A percentile compares a stretch with the other conserved stretches of the same genome.
Conservation (phyloP, 2,113 vertebrate genomes). For the Merops nubicus region DNA sequence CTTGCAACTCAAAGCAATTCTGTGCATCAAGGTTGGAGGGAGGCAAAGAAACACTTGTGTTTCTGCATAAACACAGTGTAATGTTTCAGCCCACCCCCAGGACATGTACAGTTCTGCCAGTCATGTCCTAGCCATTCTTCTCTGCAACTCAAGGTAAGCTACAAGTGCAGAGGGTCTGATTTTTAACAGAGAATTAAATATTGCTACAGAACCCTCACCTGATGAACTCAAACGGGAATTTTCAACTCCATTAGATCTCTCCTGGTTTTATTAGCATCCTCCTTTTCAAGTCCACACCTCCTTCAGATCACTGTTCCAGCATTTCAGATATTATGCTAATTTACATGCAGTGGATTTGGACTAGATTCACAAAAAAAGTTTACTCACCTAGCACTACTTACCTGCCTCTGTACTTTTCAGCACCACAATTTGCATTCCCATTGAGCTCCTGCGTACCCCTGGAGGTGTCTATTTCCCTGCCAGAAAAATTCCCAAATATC, state of each 20-base stretch:
- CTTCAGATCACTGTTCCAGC: constrained; percentile 9
- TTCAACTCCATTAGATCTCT: neutral
- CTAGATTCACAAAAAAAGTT: constrained; percentile 2
- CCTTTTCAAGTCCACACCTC: neutral
- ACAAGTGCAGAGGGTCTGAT: neutral
- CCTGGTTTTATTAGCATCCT: neutral
- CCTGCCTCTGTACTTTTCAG: neutral
- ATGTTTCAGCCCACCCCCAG: constrained; percentile 1
- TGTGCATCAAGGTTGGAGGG: neutral
- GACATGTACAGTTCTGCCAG: neutral
- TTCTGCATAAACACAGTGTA: constrained; percentile 30
- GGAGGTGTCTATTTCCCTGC: constrained; percentile 21
- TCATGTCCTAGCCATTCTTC: neutral
- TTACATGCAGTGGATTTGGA: constrained; percentile 31
- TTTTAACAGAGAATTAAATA: neutral
- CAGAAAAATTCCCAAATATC: constrained; percentile 67
- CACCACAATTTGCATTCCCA: constrained; percentile 15
- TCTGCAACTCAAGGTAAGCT: neutral
- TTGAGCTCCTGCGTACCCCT: neutral
- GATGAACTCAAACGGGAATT: neutral
- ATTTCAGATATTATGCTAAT: constrained; percentile 27
- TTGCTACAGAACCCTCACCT: neutral
- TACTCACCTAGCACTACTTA: neutral
- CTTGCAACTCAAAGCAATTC: constrained; percentile 1
- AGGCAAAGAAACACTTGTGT: constrained; percentile 12